phyloP scores from a whole-genome alignment of 2,888 invertebrate genomes.

The Drosophila mimetica region DNA sequence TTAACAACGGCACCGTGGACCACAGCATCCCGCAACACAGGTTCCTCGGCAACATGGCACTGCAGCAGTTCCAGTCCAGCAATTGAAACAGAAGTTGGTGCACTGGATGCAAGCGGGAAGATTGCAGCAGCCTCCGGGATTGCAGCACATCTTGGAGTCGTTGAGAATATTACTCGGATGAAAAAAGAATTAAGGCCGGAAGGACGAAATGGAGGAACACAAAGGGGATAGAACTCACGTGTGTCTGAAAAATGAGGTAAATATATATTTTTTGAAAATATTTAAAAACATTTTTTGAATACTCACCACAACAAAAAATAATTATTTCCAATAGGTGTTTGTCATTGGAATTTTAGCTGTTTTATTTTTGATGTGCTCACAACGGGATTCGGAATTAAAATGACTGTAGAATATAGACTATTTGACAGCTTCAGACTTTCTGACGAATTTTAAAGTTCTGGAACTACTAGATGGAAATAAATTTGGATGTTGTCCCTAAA shows the following conservation, averaged over 20 bases:
- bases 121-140: constrained; percentile 65
- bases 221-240: neutral
- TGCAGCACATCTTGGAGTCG: constrained; percentile 60
- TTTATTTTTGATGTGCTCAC: constrained; percentile 49
- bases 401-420: constrained; percentile 25
- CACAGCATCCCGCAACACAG: constrained; percentile 51
- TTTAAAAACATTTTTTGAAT: too few species aligned
- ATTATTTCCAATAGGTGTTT: constrained; percentile 7
- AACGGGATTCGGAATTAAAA: constrained; percentile 37
- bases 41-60: constrained; percentile 35
- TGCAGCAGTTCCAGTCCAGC: constrained; percentile 61
- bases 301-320: constrained; percentile 30
- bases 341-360: neutral
- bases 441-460: constrained; percentile 1
- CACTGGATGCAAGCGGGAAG: constrained; percentile 59
- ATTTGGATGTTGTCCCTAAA: too few species aligned
- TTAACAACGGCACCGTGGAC: constrained; percentile 55
- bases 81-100: constrained; percentile 68
- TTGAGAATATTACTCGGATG: too few species aligned
- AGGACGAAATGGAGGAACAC: neutral
- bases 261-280: neutral
- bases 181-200: neutral
- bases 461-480: constrained; percentile 12
- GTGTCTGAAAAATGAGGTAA: neutral
- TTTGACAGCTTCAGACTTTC: neutral